phyloP scores from a whole-genome alignment of 1,140 invertebrate species.

The Hermetia illucens region DNA sequence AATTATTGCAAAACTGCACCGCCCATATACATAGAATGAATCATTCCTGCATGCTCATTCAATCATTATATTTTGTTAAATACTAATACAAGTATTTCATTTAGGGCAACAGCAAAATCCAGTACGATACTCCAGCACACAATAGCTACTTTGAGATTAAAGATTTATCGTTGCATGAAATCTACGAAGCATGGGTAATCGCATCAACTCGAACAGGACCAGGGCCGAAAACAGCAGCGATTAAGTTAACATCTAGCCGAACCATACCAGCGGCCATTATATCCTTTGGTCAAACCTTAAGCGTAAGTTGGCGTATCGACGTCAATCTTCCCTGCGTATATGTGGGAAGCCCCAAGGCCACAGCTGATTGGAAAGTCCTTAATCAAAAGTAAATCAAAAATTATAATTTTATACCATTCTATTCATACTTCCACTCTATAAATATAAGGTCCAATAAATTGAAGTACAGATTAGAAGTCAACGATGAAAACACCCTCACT shows the following conservation, averaged over 20 bases:
- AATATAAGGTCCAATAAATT: constrained; percentile 16
- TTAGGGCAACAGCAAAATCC: no score
- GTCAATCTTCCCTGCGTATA: constrained; percentile 41
- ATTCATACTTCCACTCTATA: constrained; percentile 2
- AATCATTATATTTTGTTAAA: no score
- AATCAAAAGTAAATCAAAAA: constrained; percentile 17
- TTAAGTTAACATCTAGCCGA: constrained; percentile 34
- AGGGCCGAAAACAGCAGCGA: constrained; percentile 38
- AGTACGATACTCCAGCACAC: constrained; percentile 26
- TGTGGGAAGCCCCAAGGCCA: constrained; percentile 41
- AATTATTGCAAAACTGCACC: no score
- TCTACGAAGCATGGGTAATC: constrained; percentile 52
- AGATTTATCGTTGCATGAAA: constrained; percentile 37
- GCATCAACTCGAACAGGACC: constrained; percentile 43
- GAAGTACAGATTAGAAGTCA: constrained; percentile 29
- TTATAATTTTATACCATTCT: background rate
- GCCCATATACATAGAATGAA: no score
- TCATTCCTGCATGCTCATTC: no score
- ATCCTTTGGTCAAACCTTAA: constrained; percentile 39
- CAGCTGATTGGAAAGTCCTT: constrained; percentile 35
- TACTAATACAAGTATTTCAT: no score
- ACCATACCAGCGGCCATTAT: constrained; percentile 45
- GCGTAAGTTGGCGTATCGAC: constrained; percentile 37
- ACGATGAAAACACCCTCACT: constrained; percentile 41
- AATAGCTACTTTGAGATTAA: constrained; percentile 38